Conservation (phyloP, 2,113 vertebrate genomes). For the Coturnix japonica region DNA sequence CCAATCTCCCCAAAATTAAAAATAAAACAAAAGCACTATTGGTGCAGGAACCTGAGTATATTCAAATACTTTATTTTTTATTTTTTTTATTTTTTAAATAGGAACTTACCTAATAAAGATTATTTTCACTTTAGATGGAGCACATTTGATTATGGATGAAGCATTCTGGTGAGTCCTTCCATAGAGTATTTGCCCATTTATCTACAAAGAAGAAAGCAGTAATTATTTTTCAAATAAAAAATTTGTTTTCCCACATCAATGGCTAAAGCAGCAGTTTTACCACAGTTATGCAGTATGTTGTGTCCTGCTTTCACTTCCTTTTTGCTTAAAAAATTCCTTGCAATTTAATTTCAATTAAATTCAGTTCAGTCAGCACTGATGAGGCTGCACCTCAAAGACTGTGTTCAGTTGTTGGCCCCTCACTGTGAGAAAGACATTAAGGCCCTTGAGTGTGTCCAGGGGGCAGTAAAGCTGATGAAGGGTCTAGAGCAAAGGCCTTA, state of each 20-base stretch:
- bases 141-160: constrained; percentile 95
- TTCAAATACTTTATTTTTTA: neutral
- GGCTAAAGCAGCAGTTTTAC: neutral
- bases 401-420: too few relatives aligned
- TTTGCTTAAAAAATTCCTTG: neutral
- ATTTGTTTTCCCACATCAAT: neutral
- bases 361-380: too few relatives aligned
- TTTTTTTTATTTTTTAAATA: neutral
- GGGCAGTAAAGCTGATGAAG: too few relatives aligned
- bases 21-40: neutral
- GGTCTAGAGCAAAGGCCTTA: too few relatives aligned
- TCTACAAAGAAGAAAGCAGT: constrained; percentile 74
- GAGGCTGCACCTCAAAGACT: too few relatives aligned
- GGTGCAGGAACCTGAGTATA: neutral
- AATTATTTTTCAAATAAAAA: constrained; percentile 9
- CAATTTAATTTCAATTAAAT: neutral
- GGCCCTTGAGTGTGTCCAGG: too few relatives aligned
- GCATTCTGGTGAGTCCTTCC: constrained; percentile 97
- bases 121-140: constrained; percentile 93
- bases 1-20: neutral
- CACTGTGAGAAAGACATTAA: too few relatives aligned
- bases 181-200: constrained; percentile 94
- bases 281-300: neutral
- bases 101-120: constrained; percentile 90
- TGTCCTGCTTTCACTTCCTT: neutral